Conservation (phyloP, 2,113 vertebrate genomes). For the Ceratotherium simum region DNA sequence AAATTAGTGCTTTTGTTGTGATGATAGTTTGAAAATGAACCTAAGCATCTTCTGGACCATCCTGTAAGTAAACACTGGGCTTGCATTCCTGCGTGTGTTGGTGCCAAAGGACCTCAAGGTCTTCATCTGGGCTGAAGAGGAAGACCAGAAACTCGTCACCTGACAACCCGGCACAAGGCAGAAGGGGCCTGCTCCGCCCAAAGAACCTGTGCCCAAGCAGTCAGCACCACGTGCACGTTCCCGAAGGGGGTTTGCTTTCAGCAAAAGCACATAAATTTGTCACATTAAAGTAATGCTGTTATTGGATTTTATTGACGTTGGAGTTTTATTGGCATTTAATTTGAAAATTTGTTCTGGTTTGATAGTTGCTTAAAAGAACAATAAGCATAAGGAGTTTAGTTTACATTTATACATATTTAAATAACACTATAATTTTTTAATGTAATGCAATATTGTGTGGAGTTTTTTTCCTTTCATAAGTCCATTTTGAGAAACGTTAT, state of each 20-base stretch:
- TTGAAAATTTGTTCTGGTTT: constrained; percentile 62
- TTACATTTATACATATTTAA: constrained; percentile 61
- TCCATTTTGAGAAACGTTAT: constrained; percentile 27
- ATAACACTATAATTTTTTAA: constrained; percentile 21
- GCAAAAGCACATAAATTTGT: constrained; percentile 29
- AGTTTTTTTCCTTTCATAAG: neutral
- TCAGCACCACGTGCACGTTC: neutral
- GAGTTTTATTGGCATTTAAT: constrained; percentile 69
- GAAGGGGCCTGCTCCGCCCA: neutral
- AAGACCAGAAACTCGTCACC: neutral
- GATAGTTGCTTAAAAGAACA: constrained; percentile 61
- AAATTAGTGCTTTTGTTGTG: neutral
- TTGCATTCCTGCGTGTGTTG: neutral
- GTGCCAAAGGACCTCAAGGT: neutral
- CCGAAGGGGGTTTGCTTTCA: neutral
- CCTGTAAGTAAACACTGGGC: neutral
- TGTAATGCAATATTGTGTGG: neutral
- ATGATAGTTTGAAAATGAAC: neutral
- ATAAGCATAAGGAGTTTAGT: neutral
- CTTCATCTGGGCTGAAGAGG: neutral
- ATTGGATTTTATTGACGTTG: constrained; percentile 56
- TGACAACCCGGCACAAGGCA: accelerated
- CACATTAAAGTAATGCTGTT: constrained; percentile 36
- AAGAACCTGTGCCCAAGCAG: neutral
- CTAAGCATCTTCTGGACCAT: neutral